Evolutionary conservation across 2,797 vertebrate genomes (phyloP).

Genomic region (Gallinago nigripennis): DNA sequence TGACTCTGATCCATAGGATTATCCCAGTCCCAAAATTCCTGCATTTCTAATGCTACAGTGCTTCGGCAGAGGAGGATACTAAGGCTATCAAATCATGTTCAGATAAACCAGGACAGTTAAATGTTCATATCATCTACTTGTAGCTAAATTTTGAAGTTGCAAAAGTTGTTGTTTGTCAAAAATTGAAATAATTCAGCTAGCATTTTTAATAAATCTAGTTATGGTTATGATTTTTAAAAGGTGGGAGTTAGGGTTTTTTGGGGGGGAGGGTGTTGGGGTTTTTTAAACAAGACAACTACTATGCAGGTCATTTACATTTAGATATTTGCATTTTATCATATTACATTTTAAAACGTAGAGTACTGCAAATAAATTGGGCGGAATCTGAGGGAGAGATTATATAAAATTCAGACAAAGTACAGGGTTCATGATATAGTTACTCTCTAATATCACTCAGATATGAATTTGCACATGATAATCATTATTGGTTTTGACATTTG

Average conservation of each 20-base stretch:
- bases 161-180: not conserved
- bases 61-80: not conserved
- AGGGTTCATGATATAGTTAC: not conserved
- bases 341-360: not conserved
- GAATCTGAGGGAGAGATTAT: not conserved
- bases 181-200: not conserved
- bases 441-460: not conserved
- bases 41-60: not conserved
- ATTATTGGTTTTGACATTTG: conserved; percentile 15
- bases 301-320: not conserved
- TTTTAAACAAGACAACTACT: not conserved
- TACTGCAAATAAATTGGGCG: not conserved
- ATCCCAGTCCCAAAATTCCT: not conserved
- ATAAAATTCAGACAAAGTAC: not conserved
- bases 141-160: not conserved
- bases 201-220: not conserved
- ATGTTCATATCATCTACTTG: not conserved
- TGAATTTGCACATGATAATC: not conserved
- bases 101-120: not conserved
- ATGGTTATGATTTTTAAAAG: not conserved
- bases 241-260: accelerated
- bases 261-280: accelerated
- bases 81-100: not conserved
- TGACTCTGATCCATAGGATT: not conserved
- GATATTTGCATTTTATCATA: not conserved